phyloP scores from a whole-genome alignment of 1,140 invertebrate species.

The Sminthurides bifidus region DNA sequence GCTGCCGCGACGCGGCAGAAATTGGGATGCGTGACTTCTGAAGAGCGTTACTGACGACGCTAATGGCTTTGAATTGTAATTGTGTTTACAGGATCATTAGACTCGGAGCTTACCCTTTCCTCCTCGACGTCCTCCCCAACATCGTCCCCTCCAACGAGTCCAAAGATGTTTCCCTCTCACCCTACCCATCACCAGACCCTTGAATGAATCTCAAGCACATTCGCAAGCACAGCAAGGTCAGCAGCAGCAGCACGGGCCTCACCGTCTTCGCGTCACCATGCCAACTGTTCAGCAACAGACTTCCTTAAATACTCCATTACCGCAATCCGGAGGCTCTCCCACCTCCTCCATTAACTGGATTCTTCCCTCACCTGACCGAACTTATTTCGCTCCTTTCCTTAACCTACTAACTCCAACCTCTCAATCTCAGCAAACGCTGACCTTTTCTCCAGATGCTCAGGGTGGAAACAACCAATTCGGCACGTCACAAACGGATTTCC shows the following conservation, averaged over 20 bases:
- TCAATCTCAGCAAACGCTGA: conserved; percentile 36
- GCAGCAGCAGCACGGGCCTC: conserved; percentile 34
- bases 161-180: conserved; percentile 31
- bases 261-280: conserved; percentile 35
- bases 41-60: not conserved
- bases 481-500: conserved; percentile 27
- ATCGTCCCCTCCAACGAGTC: conserved; percentile 25
- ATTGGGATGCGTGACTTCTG: too few species aligned
- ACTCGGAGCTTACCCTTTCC: conserved; percentile 28
- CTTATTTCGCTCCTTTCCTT: conserved; percentile 46
- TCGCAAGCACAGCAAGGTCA: conserved; percentile 40
- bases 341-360: conserved; percentile 39
- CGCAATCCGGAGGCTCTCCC: conserved; percentile 27
- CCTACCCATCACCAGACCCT: conserved; percentile 44
- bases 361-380: conserved; percentile 50
- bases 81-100: conserved; percentile 25
- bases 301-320: conserved; percentile 29
- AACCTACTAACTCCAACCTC: conserved; percentile 37
- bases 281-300: conserved; percentile 37
- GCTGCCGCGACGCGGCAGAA: too few species aligned
- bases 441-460: conserved; percentile 30
- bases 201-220: conserved; percentile 55
- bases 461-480: conserved; percentile 28
- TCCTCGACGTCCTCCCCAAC: conserved; percentile 17
- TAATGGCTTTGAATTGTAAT: not conserved